phyloP scores from a whole-genome alignment of 2,888 invertebrate species.

The Chrysotoxum bicinctum region DNA sequence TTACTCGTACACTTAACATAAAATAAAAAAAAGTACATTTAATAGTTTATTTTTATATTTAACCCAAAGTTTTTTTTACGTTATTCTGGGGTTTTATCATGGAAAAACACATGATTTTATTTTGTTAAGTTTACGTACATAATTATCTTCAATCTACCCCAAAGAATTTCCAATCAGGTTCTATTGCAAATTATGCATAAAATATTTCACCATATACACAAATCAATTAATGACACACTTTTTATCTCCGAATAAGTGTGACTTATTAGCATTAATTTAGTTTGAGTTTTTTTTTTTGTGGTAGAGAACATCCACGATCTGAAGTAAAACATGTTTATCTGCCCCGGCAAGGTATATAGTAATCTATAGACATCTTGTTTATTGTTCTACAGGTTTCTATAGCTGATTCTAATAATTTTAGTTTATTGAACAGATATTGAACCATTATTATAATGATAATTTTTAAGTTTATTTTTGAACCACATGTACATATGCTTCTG shows the following conservation, averaged over 20 bases:
- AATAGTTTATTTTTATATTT: neutral
- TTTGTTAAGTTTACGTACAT: slow-evolving; percentile 8
- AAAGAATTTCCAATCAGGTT: slow-evolving; percentile 2
- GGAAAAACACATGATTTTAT: neutral
- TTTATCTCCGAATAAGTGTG: slow-evolving; percentile 41
- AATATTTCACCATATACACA: neutral
- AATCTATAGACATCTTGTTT: neutral
- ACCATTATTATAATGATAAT: neutral
- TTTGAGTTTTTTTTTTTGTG: neutral
- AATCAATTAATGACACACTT: slow-evolving; percentile 37
- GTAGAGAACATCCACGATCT: neutral
- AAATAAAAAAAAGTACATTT: too few species aligned
- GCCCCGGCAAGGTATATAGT: neutral
- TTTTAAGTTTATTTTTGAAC: neutral
- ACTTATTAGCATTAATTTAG: slow-evolving; percentile 34
- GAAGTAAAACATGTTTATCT: slow-evolving; percentile 4
- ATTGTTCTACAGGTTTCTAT: neutral
- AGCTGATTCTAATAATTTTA: neutral
- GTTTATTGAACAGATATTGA: neutral
- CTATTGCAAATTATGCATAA: slow-evolving; percentile 2
- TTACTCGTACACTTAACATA: too few species aligned
- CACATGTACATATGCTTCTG: too few species aligned
- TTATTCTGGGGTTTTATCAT: neutral
- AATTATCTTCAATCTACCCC: neutral
- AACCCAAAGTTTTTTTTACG: neutral